Base-by-base conservation (phyloP, 2,888 invertebrate species). In the Geophilus truncorum region DNA sequence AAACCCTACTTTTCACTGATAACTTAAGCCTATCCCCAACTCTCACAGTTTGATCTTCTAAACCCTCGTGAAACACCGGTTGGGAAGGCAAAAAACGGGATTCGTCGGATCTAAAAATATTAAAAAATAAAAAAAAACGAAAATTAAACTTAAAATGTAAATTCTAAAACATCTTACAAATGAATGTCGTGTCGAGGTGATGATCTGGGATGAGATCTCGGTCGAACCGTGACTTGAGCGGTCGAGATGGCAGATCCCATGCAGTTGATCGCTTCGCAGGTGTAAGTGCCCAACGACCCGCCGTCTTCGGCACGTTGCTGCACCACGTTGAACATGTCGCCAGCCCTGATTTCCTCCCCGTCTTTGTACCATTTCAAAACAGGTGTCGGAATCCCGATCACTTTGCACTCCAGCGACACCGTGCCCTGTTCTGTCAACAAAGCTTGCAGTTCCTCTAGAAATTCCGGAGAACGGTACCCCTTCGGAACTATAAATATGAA, bases 381-480 rank as follows among this genome's bases (percentile, higher is more conserved):
- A 0, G 94, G 93, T 0, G 94, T 94, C 0, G 96, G 95, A n/a
- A 94, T 93, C 18, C 95, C 95, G 79, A 95, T 92, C 23, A 88
- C 87, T 87, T 96, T 96, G 87, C 96, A 96, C 87, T 95, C 95
- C 83, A 97, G 89, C 0, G 94, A 94, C 12, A 96, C 96, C 0
- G 94, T 94, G 62, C 96, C 96, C 84, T 93, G 93, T 86, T 94
- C 93, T 0, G 95, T 95, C 34, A 95, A 90, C 81, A 94, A 89
- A 0, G 95, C 94, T 34, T 92, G 91, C 15, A 96, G 89, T 84
- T 93, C 93, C 86, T 94, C 93, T 51, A 95, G 91, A 86, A 96
- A 96, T 86, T 94, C 93, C 0, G 96, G 96, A 18, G 92, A 90
- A 85, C 94, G 94, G 87, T 95, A 95, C 0, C 94, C 94, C 87